Conservation (phyloP, 1,140 invertebrate species). For the Drosophila pallidifrons region DNA sequence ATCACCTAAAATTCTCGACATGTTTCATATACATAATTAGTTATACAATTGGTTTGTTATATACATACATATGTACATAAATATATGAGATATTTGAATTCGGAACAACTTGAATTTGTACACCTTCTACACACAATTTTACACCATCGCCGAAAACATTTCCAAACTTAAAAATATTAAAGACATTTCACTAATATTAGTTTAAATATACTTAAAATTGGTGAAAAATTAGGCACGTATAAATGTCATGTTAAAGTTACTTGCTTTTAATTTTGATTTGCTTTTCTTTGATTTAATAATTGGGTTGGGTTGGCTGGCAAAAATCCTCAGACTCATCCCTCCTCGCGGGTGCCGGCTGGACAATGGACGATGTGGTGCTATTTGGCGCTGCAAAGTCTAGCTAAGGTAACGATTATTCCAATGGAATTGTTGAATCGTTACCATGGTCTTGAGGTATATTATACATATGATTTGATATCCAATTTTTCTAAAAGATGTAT, state of each 20-base stretch:
- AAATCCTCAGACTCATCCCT: slow-evolving; percentile 53
- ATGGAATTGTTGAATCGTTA: neutral
- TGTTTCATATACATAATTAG: too few relatives aligned
- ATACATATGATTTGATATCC: neutral
- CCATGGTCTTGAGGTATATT: slow-evolving; percentile 45
- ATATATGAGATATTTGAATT: neutral
- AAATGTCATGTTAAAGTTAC: neutral
- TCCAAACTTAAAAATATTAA: neutral
- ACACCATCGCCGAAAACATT: slow-evolving; percentile 15
- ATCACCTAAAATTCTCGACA: neutral
- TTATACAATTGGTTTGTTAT: too few relatives aligned
- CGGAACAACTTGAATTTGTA: neutral
- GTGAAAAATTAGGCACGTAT: slow-evolving; percentile 1
- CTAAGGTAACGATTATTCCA: slow-evolving; percentile 21
- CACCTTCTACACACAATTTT: neutral
- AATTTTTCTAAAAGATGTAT: too few relatives aligned
- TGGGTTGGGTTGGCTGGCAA: slow-evolving; percentile 43
- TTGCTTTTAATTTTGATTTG: neutral
- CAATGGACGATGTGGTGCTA: slow-evolving; percentile 23
- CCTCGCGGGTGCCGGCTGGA: slow-evolving; percentile 49
- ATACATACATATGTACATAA: too few relatives aligned
- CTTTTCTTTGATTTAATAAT: neutral
- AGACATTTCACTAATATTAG: neutral
- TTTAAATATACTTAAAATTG: neutral
- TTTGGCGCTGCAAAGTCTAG: slow-evolving; percentile 19